Conservation (phyloP, 2,113 vertebrate genomes). For the Helogale parvula region DNA sequence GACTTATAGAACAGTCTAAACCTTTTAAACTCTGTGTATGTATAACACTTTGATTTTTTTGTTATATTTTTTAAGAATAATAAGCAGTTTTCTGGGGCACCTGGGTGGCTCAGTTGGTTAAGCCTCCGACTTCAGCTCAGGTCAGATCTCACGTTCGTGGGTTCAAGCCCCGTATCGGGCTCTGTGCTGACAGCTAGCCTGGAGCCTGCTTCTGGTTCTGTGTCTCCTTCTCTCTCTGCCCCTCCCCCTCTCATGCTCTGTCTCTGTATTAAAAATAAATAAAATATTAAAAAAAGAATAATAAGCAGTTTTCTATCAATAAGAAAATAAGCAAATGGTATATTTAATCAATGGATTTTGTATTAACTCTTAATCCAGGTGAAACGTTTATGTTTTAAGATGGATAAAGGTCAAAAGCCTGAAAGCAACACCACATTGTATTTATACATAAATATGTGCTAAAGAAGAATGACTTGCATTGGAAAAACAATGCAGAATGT, state of each 20-base stretch:
- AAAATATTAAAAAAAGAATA: no score
- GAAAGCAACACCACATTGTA: background rate
- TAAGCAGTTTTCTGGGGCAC: no score
- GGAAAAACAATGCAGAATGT: background rate
- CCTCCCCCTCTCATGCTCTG: no score
- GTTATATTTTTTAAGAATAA: constrained; percentile 12
- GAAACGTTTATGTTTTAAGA: background rate
- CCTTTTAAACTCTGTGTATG: background rate
- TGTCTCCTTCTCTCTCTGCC: no score
- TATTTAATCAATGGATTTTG: background rate
- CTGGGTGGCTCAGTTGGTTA: no score
- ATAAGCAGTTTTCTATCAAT: background rate
- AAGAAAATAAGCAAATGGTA: background rate
- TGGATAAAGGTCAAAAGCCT: background rate
- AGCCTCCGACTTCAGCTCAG: no score
- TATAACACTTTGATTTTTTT: background rate
- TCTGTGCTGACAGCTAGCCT: no score
- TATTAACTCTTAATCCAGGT: background rate
- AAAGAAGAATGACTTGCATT: background rate
- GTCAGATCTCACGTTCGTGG: no score
- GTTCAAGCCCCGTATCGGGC: no score
- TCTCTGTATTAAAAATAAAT: no score
- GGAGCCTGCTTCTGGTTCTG: no score
- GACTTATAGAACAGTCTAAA: background rate
- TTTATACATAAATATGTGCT: background rate